Conservation (phyloP, 2,888 invertebrate genomes). For the Pyralis farinalis region DNA sequence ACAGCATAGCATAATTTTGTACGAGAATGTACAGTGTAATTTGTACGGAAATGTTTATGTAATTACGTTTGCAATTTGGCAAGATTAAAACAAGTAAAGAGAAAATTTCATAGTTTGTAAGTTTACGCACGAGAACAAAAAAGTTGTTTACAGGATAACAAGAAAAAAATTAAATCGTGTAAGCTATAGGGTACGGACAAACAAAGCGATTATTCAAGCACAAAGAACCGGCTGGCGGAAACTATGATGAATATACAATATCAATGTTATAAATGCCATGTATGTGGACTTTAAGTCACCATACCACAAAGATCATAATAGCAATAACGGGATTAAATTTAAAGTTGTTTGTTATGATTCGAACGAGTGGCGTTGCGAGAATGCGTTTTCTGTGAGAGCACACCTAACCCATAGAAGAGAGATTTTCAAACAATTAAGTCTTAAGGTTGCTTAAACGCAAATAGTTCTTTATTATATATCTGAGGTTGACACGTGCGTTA, state of each 20-base stretch:
- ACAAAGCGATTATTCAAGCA: constrained; percentile 55
- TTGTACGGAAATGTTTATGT: too few relatives aligned
- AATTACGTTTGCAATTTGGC: too few relatives aligned
- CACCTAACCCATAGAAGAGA: too few relatives aligned
- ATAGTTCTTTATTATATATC: too few relatives aligned
- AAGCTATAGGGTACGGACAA: constrained; percentile 42
- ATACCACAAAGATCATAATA: constrained; percentile 20
- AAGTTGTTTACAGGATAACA: constrained; percentile 41
- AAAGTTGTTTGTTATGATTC: constrained; percentile 12
- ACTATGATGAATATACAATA: constrained; percentile 42
- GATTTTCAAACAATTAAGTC: too few relatives aligned
- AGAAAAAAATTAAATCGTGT: constrained; percentile 37
- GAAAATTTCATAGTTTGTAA: too few relatives aligned
- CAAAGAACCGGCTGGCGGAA: constrained; percentile 45
- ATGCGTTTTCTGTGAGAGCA: constrained; percentile 37
- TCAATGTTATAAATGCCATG: constrained; percentile 25
- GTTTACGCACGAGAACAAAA: neutral
- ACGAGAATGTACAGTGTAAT: too few relatives aligned
- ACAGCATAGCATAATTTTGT: too few relatives aligned
- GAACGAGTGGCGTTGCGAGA: constrained; percentile 36
- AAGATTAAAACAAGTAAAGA: too few relatives aligned
- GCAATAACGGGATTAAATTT: neutral
- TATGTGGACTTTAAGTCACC: constrained; percentile 12
- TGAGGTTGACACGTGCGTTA: too few relatives aligned
- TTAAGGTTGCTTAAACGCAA: too few relatives aligned